These are phyloP conservation scores for Pomacea maculata DNA, from an alignment of 1,140 invertebrate species.

Conservation along the genomic window DNA sequence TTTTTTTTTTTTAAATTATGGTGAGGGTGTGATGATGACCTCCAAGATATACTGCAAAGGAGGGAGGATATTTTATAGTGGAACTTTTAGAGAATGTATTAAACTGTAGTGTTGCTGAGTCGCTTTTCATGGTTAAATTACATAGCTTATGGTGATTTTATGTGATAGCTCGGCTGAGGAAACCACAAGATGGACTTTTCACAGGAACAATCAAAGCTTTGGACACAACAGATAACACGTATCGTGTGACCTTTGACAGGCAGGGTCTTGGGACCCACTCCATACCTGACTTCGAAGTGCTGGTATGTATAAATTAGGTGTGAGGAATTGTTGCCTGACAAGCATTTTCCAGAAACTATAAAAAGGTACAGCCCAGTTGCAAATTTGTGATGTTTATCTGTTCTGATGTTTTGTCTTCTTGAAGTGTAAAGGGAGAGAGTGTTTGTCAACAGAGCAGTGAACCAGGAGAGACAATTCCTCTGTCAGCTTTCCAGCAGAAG, in stretches of 20 bases:
- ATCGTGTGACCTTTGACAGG: conserved; percentile 95
- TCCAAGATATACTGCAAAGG: no score
- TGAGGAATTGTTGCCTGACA: not conserved
- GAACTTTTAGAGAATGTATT: no score
- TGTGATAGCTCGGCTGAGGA: conserved; percentile 74
- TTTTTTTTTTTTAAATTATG: no score
- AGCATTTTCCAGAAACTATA: not conserved
- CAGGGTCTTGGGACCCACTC: conserved; percentile 93
- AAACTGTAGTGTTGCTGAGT: no score
- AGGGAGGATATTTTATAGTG: no score
- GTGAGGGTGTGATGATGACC: no score
- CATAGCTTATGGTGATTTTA: not conserved
- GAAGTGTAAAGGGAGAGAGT: no score
- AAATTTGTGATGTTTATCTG: not conserved
- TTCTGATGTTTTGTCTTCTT: no score
- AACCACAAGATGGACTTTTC: conserved; percentile 96
- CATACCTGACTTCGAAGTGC: conserved; percentile 95
- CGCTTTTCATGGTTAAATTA: not conserved
- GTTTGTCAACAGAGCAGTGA: conserved; percentile 78
- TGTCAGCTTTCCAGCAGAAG: conserved; percentile 85
- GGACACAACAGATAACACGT: conserved; percentile 97
- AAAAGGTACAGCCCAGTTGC: not conserved
- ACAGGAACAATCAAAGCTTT: conserved; percentile 96
- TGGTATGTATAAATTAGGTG: conserved; percentile 69
- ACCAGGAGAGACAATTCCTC: conserved; percentile 86